phyloP scores from a whole-genome alignment of 2,888 invertebrate genomes.

The Leucozona laternaria region DNA sequence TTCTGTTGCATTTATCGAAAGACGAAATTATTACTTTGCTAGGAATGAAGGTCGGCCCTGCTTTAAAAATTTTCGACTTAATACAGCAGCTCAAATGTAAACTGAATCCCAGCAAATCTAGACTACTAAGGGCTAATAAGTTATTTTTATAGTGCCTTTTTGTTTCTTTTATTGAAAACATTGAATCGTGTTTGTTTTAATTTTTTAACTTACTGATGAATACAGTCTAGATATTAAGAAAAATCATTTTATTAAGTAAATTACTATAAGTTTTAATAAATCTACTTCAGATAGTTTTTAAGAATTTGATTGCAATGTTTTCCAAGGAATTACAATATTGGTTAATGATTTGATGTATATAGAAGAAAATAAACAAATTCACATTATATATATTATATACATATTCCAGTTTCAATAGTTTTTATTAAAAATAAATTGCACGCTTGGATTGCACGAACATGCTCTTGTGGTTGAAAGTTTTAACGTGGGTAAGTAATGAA shows the following conservation, averaged over 20 bases:
- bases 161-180: slow-evolving; percentile 28
- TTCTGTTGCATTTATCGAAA: slow-evolving; percentile 91
- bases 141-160: slow-evolving; percentile 86
- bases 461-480: no score
- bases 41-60: slow-evolving; percentile 97
- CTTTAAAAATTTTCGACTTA: slow-evolving; percentile 95
- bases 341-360: slow-evolving; percentile 41
- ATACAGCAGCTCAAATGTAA: slow-evolving; percentile 95
- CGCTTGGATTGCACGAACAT: no score
- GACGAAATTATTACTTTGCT: slow-evolving; percentile 95
- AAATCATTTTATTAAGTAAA: slow-evolving; percentile 53
- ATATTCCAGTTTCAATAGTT: neutral
- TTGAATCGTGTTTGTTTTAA: slow-evolving; percentile 34
- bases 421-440: neutral
- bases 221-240: slow-evolving; percentile 44
- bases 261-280: slow-evolving; percentile 59
- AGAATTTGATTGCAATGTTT: slow-evolving; percentile 57
- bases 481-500: no score
- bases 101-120: slow-evolving; percentile 82
- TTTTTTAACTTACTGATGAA: slow-evolving; percentile 55
- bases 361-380: slow-evolving; percentile 19
- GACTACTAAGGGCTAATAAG: slow-evolving; percentile 86
- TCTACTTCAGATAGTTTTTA: slow-evolving; percentile 38
- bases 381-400: neutral
- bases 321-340: slow-evolving; percentile 23